Conservation (phyloP, 2,888 invertebrate genomes). For the Galeruca laticollis region DNA sequence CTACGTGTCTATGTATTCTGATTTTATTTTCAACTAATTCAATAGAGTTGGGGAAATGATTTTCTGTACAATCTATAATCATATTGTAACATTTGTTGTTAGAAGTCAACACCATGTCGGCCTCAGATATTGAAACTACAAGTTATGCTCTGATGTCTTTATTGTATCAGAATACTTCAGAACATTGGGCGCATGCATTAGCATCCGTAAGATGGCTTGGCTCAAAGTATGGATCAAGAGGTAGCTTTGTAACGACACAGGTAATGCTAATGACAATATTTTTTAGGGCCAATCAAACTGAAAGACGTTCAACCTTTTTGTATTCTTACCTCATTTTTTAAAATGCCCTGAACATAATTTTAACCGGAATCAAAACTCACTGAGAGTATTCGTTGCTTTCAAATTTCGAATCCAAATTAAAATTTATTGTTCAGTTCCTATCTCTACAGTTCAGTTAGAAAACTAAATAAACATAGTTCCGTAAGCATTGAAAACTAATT, state of each 20-base stretch:
- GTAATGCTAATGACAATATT: constrained; percentile 59
- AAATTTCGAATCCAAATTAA: too few relatives aligned
- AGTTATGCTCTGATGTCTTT: constrained; percentile 76
- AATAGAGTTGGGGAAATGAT: too few relatives aligned
- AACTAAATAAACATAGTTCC: neutral
- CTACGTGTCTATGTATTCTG: too few relatives aligned
- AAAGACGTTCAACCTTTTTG: too few relatives aligned
- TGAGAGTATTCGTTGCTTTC: too few relatives aligned
- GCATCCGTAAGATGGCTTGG: constrained; percentile 81
- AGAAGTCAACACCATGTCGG: constrained; percentile 54
- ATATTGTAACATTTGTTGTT: neutral
- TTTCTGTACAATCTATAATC: neutral
- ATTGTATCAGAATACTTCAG: constrained; percentile 67
- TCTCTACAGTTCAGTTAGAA: too few relatives aligned
- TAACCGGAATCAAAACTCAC: too few relatives aligned
- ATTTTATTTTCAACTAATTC: too few relatives aligned
- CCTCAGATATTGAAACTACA: constrained; percentile 77
- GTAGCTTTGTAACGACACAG: constrained; percentile 83
- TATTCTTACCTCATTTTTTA: too few relatives aligned
- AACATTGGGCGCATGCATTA: constrained; percentile 70
- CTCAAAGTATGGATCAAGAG: constrained; percentile 74
- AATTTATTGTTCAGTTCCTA: too few relatives aligned
- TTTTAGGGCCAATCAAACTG: too few relatives aligned
- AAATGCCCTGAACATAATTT: too few relatives aligned
- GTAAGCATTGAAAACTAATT: constrained; percentile 2